Evolutionary conservation across 2,888 invertebrate genomes (phyloP), one percentile per base, ranked within the genome.

Genomic region (Venusia cambrica): DNA sequence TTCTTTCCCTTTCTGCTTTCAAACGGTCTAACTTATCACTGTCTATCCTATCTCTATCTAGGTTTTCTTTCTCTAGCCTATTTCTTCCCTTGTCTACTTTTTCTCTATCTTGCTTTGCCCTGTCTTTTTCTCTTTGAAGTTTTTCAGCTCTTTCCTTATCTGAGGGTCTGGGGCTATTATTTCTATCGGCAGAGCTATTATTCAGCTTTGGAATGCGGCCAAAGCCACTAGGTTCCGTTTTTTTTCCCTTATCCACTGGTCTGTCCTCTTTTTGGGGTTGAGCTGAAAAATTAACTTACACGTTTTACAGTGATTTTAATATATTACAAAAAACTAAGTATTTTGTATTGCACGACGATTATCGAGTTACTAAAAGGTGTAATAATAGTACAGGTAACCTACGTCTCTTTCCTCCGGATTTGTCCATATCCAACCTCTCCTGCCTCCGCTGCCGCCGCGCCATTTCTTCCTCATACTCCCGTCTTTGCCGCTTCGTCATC

Each of bases 401-500:
- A 76, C 78, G 60, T 69, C 59, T 76, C 16, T 51, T 62, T 1
- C 49, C 52, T 0, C 62, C 69, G 1, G 50, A 45, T 39, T 73
- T 79, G 20, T 79, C 74, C 0, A 75, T 74, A 1, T 85, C 83
- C 9, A 85, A 39, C 0, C 85, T 61, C 45, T 85, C 80, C 38
- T 73, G 76, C 2, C 79, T 54, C 4, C 84, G 61, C 41, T 88
- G 88, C 30, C 92, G 90, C 17, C 90, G 85, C 21, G 92, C 92
- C 65, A 91, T 90, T 50, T 94, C 93, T 54, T 92, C 92, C 55
- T 93, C 91, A 56, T 90, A 89, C 61, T 95, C 94, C 21, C 88
- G 87, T 59, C 90, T 94, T 61, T 97, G 95, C 51, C 91, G 93
- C 51, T 94, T 94, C 0, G 96, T 96, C 87, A 96, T 90, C 5